Evolutionary conservation across 2,113 vertebrate genomes (phyloP), one percentile per base, ranked within the genome.

Genomic region (Cephalopterus ornatus): DNA sequence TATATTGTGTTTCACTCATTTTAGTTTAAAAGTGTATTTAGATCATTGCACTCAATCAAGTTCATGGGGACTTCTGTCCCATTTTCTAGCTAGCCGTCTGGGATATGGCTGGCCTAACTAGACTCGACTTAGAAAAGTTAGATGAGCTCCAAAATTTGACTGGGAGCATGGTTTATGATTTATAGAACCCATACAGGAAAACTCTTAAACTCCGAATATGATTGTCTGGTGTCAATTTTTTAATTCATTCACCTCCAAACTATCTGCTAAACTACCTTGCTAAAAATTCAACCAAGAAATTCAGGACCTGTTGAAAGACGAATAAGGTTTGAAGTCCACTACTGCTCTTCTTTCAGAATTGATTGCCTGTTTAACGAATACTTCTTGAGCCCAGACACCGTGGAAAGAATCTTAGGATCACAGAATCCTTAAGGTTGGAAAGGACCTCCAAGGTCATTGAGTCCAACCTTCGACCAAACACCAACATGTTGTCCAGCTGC

Each of bases 381-480:
- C 8, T 46, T 86, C 62, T 35, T 46, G 23, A 66, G 20, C n/a
- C 17, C 49, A 50, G 27, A 23, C 23, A 22, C 2, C 32, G 3
- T 47, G 7, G 23, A 55, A 47, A 50, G 33, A 47, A 39, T 18
- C 41, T 75, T 37, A 5, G 47, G 70, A 35, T 55, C 9, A 4
- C n/a, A n/a, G 39, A 14, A 46, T 9, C 13, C 30, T 4, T 41
- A 14, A 62, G 11, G 14, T 3, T 55, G 78, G 63, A 32, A 55
- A 55, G 61, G 24, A 8, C 6, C 9, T 21, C n/a, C 55, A 26
- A 49, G 14, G 12, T 18, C 14, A 32, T 6, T 0, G 3, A 68
- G 47, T 12, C 53, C n/a, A 12, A 47, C 9, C 24, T 62, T 24
- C 41, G 62, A 65, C 28, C 39, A 32, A 42, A 65, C 13, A 28